phyloP scores from a whole-genome alignment of 2,888 invertebrate species.

The Drosophila seclusa region DNA sequence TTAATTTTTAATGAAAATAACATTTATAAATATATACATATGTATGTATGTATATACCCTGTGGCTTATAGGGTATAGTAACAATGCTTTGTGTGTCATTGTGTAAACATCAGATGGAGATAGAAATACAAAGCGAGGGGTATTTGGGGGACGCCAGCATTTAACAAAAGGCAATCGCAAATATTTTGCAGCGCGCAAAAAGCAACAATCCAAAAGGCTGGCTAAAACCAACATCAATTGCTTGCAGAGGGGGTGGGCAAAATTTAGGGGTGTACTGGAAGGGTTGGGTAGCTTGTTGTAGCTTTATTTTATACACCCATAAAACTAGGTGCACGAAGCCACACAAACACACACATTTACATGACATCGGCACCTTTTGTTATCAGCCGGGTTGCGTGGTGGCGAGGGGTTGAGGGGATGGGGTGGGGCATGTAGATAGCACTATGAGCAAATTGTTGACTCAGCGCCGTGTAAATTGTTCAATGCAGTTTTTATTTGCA shows the following conservation, averaged over 20 bases:
- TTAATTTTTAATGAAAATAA: too few relatives aligned
- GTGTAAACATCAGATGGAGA: slow-evolving; percentile 43
- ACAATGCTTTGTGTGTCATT: slow-evolving; percentile 49
- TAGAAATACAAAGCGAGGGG: slow-evolving; percentile 24
- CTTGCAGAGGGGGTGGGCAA: neutral
- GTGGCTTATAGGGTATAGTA: slow-evolving; percentile 16
- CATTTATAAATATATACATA: neutral
- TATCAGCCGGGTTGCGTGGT: slow-evolving; percentile 47
- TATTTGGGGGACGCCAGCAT: slow-evolving; percentile 37
- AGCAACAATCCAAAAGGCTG: slow-evolving; percentile 46
- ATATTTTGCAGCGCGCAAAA: slow-evolving; percentile 60
- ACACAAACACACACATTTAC: slow-evolving; percentile 18
- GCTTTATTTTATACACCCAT: slow-evolving; percentile 36
- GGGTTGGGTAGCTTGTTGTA: slow-evolving; percentile 26
- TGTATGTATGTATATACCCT: neutral
- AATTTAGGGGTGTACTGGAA: neutral
- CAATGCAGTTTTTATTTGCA: slow-evolving; percentile 58
- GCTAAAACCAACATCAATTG: slow-evolving; percentile 32
- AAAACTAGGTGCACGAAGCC: slow-evolving; percentile 31
- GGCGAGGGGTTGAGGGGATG: neutral
- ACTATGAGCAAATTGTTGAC: slow-evolving; percentile 68
- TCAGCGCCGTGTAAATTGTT: slow-evolving; percentile 69
- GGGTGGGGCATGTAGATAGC: slow-evolving; percentile 1
- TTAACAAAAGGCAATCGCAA: slow-evolving; percentile 75
- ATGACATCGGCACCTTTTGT: slow-evolving; percentile 61